These are phyloP conservation scores for Porphyrio hochstetteri DNA, from an alignment of 2,113 vertebrate species.

Conservation along the genomic window DNA sequence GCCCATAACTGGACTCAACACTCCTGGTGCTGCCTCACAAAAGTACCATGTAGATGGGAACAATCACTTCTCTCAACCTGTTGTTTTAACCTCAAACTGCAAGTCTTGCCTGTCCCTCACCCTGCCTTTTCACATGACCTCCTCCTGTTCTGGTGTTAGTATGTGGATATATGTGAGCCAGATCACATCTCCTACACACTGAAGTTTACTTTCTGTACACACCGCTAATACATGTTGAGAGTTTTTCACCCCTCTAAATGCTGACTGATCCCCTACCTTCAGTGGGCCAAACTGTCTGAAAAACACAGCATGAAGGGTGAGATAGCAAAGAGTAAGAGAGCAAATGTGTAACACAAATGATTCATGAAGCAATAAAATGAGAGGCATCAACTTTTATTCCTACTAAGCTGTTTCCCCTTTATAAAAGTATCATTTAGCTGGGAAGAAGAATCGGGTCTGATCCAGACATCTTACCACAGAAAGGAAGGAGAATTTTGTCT, in stretches of 20 bases:
- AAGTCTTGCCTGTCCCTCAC: neutral
- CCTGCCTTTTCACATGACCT: neutral
- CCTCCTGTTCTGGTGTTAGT: neutral
- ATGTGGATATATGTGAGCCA: neutral
- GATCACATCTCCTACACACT: neutral
- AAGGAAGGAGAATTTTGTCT: neutral
- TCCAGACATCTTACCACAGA: neutral
- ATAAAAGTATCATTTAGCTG: neutral
- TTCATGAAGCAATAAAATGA: neutral
- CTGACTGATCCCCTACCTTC: neutral
- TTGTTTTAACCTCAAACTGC: neutral
- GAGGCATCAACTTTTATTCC: neutral
- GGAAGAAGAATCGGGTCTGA: neutral
- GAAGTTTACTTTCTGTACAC: neutral
- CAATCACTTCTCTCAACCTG: neutral
- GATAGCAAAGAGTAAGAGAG: neutral
- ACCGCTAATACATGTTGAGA: neutral
- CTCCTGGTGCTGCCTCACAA: neutral
- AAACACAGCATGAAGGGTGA: neutral
- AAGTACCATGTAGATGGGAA: neutral
- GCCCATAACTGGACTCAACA: neutral
- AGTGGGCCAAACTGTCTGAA: neutral
- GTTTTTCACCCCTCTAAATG: neutral
- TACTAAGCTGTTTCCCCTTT: neutral
- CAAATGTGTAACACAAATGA: fast-evolving